Base-by-base conservation (phyloP, 2,113 vertebrate species). In the Calypte anna region DNA sequence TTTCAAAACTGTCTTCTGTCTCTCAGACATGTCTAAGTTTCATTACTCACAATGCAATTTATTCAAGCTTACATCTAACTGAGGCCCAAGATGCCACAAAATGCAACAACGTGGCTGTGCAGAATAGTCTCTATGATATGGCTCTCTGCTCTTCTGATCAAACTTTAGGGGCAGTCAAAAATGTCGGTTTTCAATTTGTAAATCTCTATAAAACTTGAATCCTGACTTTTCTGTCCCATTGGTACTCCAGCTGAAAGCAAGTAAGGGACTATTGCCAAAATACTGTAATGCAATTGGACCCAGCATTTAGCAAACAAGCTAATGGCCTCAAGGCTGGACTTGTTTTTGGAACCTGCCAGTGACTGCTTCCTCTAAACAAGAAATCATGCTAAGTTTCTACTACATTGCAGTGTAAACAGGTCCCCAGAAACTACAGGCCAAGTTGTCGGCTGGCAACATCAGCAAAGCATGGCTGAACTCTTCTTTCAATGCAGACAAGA, bases 301-400 rank as follows among this genome's bases (percentile, higher is more conserved):
- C 69, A 86, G 51, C 2, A 0, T 90, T 93, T 83, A 93, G 82
- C 40, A 95, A 94, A 88, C 0, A 5, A 90, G 64, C 7, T 88
- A 91, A 83, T 78, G 79, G 82, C 36, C 68, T 95, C 36, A 46
- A 70, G 62, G 75, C 43, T 58, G 91, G 73, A 40, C 85, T 88
- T 96, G 66, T 18, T 90, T 96, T 84, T 94, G 86, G 88, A 93
- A 82, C 23, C 22, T 75, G 50, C 25, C 50, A 72, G 23, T 81
- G 46, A 21, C 19, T 48, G 64, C 24, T 66, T 93, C 48, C 36
- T 88, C 79, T 73, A 82, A 92, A 85, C 55, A 80, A 91, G 86
- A 94, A 93, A 78, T 75, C 2, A 5, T 50, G 75, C 69, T 46
- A 93, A 46, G 24, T 92, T 89, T 54, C 54, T 86, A 27, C 36